Base-by-base conservation (phyloP, 2,888 invertebrate species). In the Drosophila planitibia region DNA sequence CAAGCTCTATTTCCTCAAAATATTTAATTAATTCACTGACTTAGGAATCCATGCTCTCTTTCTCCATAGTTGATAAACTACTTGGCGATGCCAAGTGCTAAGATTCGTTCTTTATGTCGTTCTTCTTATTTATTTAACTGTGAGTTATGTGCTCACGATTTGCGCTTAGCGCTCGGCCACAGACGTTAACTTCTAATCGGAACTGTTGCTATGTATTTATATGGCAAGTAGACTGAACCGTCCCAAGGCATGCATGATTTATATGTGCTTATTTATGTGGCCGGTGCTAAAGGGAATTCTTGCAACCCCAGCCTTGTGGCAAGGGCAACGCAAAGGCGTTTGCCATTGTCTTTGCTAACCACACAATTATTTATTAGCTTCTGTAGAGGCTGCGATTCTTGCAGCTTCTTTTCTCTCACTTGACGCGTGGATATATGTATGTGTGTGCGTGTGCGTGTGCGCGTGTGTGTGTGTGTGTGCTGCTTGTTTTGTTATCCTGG, bases 301-400 rank as follows among this genome's bases (percentile, higher is more conserved):
- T 70, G 47, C 77, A 84, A 76, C 76, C 76, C 84, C 22, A 32
- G 28, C 12, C 7, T 61, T 53, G 52, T 44, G 30, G 52, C 52
- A 47, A 4, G 47, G 49, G 37, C 72, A 35, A 54, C 49, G 65
- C 60, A 78, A 76, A 74, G 86, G 75, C 75, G 63, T 57, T 77
- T 28, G 47, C 73, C 75, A 79, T 89, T 89, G 85, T 89, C 86
- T 85, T 72, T 76, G 74, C 83, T 77, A 89, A 87, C 82, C 89
- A 79, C 87, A 89, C 85, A 86, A 89, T 86, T 86, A 86, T 89
- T 86, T 86, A 86, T 86, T 89, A 85, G 89, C 80, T 83, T 69
- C 74, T 67, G 69, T 71, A 65, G 82, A 52, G 72, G 82, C 70
- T 81, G 64, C 77, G 74, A 75, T 78, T 74, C 69, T 33, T 65